Evolutionary conservation across 1,140 invertebrate genomes (phyloP).

Genomic region (Coenobita brevimanus): DNA sequence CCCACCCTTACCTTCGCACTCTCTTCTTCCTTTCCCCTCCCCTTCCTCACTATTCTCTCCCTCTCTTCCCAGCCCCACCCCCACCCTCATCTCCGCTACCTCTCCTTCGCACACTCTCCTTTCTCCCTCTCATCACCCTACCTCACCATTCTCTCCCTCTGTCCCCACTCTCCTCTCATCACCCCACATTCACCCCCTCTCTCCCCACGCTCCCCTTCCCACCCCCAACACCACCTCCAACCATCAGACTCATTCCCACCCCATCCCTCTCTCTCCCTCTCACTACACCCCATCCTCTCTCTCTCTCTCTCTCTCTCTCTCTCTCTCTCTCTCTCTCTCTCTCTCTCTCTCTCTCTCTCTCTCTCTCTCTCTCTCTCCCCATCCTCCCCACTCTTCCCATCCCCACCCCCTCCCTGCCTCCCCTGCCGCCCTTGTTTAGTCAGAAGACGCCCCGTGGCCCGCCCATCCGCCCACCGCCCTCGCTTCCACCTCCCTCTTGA

Average conservation of each 20-base stretch:
- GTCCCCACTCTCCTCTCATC: background rate
- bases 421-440: background rate
- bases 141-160: background rate
- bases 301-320: too few species aligned
- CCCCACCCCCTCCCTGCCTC: background rate
- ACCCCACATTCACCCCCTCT: background rate
- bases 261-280: too few species aligned
- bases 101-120: background rate
- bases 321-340: too few species aligned
- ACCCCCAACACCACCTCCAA: background rate
- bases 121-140: background rate
- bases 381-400: background rate
- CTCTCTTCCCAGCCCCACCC: too few species aligned
- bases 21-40: background rate
- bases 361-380: background rate
- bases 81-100: background rate
- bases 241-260: too few species aligned
- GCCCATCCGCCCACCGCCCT: background rate
- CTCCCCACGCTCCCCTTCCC: background rate
- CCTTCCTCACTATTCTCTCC: too few species aligned
- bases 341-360: background rate
- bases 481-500: background rate
- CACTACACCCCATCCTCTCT: too few species aligned
- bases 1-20: too few species aligned
- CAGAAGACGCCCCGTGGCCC: slow-evolving; percentile 6